Evolutionary conservation across 2,797 vertebrate genomes (phyloP), one percentile per base, ranked within the genome.

Genomic region (Microhierax caerulescens): DNA sequence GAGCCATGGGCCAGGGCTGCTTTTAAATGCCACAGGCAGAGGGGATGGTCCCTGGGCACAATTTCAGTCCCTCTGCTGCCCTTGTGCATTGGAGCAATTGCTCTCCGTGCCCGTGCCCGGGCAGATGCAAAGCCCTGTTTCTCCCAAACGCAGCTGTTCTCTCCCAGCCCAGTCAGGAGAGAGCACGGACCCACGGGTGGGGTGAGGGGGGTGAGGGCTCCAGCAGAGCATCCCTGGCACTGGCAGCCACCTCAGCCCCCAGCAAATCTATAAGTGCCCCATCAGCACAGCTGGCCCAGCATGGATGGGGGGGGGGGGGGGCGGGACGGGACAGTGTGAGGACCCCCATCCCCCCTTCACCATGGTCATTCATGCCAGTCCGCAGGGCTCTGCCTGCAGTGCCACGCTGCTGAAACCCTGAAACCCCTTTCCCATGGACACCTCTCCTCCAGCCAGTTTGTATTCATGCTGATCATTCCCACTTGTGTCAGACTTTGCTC

Each of bases 351-450:
- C 10, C 61, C 13, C 13, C 30, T 54, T 80, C 69, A 13, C 17
- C 50, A 25, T 0, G 0, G 72, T 27, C 70, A 27, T 5, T 15
- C 37, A 53, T 13, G 32, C 39, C 2, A 0, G 21, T n/a, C 67
- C 2, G 0, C 23, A 25, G 50, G 22, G 23, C 72, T 76, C 36
- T 41, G 32, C 41, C 57, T 25, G 45, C 65, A n/a, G 23, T 4
- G 5, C 18, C 47, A 8, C 41, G 2, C 0, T 10, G 51, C 50
- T 53, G 74, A 68, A 39, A 7, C 23, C 27, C 50, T 53, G 74
- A 68, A 39, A 7, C 23, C 27, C n/a, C 45, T 56, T 47, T 69
- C 45, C 59, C 53, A 56, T 13, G 50, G 30, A 47, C 9, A 28
- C 34, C 15, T 56, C 64, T 69, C 36, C 37, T 70, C 48, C 25